phyloP scores from a whole-genome alignment of 2,888 invertebrate species.

The Micoletzkya japonica region DNA sequence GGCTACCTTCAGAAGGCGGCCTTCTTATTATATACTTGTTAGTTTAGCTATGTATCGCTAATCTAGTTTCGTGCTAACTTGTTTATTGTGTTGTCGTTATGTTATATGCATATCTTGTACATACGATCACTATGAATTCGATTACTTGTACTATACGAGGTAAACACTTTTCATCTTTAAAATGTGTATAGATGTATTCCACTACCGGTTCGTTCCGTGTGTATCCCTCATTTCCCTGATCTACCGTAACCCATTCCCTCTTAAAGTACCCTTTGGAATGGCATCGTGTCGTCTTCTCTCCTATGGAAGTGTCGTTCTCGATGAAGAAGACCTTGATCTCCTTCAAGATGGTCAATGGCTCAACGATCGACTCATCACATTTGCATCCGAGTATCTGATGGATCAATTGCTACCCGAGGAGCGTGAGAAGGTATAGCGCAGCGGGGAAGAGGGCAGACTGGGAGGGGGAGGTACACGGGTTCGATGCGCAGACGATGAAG shows the following conservation, averaged over 20 bases:
- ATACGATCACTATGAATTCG: not conserved
- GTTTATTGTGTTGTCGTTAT: not conserved
- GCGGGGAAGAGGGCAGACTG: not conserved
- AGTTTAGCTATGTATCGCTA: too few relatives aligned
- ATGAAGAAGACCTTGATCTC: constrained; percentile 24
- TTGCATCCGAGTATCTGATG: constrained; percentile 38
- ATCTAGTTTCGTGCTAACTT: too few relatives aligned
- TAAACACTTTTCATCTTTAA: too few relatives aligned
- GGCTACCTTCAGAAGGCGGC: too few relatives aligned
- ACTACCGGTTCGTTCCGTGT: not conserved
- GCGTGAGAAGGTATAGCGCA: constrained; percentile 16
- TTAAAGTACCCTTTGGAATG: too few relatives aligned
- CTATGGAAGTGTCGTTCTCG: constrained; percentile 22
- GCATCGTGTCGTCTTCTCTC: constrained; percentile 22
- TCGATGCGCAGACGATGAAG: constrained; percentile 20
- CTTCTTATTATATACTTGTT: too few relatives aligned
- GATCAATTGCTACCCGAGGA: constrained; percentile 22
- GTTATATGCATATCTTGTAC: not conserved
- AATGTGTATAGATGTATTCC: not conserved
- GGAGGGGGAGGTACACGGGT: not conserved
- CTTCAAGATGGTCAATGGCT: constrained; percentile 39
- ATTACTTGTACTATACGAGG: not conserved
- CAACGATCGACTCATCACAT: constrained; percentile 44
- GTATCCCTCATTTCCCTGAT: not conserved
- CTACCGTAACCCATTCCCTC: not conserved